A percentile compares a stretch with the other conserved stretches of the same genome.
Evolutionary conservation across 1,140 invertebrate species (phyloP).

Genomic region (Caenorhabditis elegans): WBcel235 BX284603.4:7935501-7936000

Average conservation of each 20-base stretch:
- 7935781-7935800: conserved; percentile 35
- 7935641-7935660: background rate
- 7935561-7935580: conserved; percentile 49
- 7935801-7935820: conserved; percentile 68
- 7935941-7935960: conserved; percentile 80
- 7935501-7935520: background rate
- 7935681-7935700: conserved; percentile 19
- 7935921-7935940: conserved; percentile 96
- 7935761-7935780: conserved; percentile 42
- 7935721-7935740: conserved; percentile 36
- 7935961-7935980: conserved; percentile 78
- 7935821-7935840: conserved; percentile 91
- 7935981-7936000: conserved; percentile 78
- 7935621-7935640: background rate
- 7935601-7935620: background rate
- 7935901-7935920: conserved; percentile 80
- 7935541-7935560: conserved; percentile 45
- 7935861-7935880: conserved; percentile 78
- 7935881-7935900: conserved; percentile 80
- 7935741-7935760: conserved; percentile 45
- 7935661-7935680: background rate
- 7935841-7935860: conserved; percentile 88
- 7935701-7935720: background rate
- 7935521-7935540: background rate
- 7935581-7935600: background rate